These are phyloP conservation scores for Crepidodera aurea DNA, from an alignment of 2,888 invertebrate genomes.

Conservation along the genomic window DNA sequence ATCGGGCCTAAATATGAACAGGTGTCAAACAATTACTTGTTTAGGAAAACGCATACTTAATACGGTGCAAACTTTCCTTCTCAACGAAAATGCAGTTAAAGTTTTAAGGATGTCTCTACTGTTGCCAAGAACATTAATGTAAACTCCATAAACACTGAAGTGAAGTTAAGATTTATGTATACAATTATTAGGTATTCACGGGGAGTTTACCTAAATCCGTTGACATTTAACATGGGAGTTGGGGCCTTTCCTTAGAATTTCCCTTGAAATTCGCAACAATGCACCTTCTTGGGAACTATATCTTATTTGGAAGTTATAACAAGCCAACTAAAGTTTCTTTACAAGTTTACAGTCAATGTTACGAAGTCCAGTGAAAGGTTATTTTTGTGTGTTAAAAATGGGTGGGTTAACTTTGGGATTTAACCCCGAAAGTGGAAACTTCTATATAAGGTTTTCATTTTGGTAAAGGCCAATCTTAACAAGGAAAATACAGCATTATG, in stretches of 20 bases:
- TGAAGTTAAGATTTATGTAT: constrained; percentile 17
- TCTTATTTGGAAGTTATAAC: constrained; percentile 12
- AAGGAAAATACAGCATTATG: no score
- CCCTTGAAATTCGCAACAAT: constrained; percentile 9
- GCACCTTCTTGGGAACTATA: neutral
- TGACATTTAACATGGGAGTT: constrained; percentile 14
- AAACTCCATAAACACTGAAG: constrained; percentile 4
- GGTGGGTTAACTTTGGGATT: no score
- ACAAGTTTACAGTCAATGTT: neutral
- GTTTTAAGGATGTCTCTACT: no score
- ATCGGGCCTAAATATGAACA: no score
- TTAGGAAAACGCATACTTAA: no score
- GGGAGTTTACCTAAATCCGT: constrained; percentile 18
- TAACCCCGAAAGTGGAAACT: no score
- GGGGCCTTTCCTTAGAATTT: constrained; percentile 3
- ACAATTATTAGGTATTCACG: constrained; percentile 22
- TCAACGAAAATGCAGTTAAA: no score
- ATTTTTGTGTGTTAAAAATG: neutral
- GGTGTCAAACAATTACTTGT: no score
- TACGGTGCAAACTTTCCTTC: no score
- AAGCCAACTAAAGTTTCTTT: constrained; percentile 13
- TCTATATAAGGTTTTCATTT: no score
- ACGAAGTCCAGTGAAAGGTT: neutral
- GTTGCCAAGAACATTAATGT: constrained; percentile 1
- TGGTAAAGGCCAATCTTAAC: no score